phyloP scores from a whole-genome alignment of 1,140 invertebrate genomes.

The Neuroterus valhalla region DNA sequence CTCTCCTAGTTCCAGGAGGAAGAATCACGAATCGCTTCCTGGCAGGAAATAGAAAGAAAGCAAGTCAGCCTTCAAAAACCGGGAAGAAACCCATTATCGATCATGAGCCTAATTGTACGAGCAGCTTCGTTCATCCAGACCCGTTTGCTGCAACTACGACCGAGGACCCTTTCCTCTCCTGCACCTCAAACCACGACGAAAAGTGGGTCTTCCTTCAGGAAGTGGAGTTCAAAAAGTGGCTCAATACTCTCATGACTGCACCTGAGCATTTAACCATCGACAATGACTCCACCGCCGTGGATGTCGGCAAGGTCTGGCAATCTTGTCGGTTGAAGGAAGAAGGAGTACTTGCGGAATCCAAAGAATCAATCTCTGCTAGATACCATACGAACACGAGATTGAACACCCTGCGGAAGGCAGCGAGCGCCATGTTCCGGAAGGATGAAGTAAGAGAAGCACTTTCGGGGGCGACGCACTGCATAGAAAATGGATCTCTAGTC shows the following conservation, averaged over 20 bases:
- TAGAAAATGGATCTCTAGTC: slow-evolving; percentile 80
- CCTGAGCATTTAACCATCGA: slow-evolving; percentile 77
- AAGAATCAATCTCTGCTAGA: slow-evolving; percentile 79
- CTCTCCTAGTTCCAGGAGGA: slow-evolving; percentile 55
- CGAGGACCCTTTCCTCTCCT: slow-evolving; percentile 79
- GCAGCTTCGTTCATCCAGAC: slow-evolving; percentile 73
- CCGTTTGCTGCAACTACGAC: slow-evolving; percentile 79
- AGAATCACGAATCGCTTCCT: slow-evolving; percentile 58
- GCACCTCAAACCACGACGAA: slow-evolving; percentile 85
- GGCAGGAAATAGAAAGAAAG: slow-evolving; percentile 43
- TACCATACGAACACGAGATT: slow-evolving; percentile 81
- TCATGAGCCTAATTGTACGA: slow-evolving; percentile 57
- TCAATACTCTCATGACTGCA: slow-evolving; percentile 90
- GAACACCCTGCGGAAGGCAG: slow-evolving; percentile 80
- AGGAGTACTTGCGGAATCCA: slow-evolving; percentile 79
- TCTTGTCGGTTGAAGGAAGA: slow-evolving; percentile 79
- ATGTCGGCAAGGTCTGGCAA: slow-evolving; percentile 85
- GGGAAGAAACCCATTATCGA: slow-evolving; percentile 49
- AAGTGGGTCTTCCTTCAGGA: slow-evolving; percentile 88
- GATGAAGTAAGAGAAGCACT: slow-evolving; percentile 78
- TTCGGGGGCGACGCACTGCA: slow-evolving; percentile 77
- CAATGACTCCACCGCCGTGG: slow-evolving; percentile 80
- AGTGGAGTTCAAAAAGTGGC: slow-evolving; percentile 88
- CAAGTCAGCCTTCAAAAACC: slow-evolving; percentile 32
- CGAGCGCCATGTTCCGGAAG: slow-evolving; percentile 77